A percentile compares a stretch with the other conserved stretches of the same genome.
Conservation (phyloP, 2,113 vertebrate genomes). For the Oplegnathus fasciatus region DNA sequence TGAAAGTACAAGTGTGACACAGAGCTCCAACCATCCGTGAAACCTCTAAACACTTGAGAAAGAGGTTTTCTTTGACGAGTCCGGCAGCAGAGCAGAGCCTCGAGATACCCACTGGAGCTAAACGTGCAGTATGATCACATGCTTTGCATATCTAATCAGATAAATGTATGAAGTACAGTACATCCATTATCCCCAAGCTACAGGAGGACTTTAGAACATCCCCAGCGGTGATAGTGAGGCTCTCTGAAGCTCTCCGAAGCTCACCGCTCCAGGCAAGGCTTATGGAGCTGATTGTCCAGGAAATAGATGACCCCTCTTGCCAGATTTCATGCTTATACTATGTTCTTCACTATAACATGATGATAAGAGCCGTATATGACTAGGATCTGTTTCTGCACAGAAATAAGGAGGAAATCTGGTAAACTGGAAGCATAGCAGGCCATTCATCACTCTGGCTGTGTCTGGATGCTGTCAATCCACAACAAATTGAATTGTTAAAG, state of each 20-base stretch:
- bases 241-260: conserved; percentile 50
- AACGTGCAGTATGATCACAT: conserved; percentile 41
- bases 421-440: conserved; percentile 17
- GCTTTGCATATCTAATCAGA: conserved; percentile 66
- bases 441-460: conserved; percentile 29
- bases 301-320: conserved; percentile 35
- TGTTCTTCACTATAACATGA: not conserved
- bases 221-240: conserved; percentile 13
- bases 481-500: conserved; percentile 50
- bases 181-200: conserved; percentile 36
- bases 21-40: conserved; percentile 39
- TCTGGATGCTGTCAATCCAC: conserved; percentile 46
- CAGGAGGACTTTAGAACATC: conserved; percentile 31
- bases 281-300: conserved; percentile 30
- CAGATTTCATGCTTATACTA: conserved; percentile 7
- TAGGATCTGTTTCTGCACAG: conserved; percentile 5
- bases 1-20: conserved; percentile 41
- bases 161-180: conserved; percentile 43
- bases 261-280: conserved; percentile 37
- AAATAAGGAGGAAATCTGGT: conserved; percentile 21
- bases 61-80: conserved; percentile 30
- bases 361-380: conserved; percentile 21
- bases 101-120: conserved; percentile 32
- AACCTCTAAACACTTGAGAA: conserved; percentile 17
- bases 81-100: conserved; percentile 15